These are phyloP conservation scores for Noctua janthina DNA, from an alignment of 2,888 invertebrate species.

Conservation along the genomic window DNA sequence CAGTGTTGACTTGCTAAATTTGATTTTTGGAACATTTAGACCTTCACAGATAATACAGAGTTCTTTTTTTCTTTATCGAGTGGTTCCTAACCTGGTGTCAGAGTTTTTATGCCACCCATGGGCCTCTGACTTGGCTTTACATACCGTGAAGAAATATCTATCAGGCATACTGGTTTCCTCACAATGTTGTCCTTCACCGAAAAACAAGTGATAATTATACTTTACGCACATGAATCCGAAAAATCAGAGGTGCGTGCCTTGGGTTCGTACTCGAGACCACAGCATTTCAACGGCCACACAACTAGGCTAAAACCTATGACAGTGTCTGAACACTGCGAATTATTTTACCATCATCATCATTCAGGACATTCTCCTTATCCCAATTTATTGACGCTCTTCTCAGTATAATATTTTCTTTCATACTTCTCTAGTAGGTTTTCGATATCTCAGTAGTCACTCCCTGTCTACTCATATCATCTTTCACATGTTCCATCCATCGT, in stretches of 20 bases:
- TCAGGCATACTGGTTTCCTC: no score
- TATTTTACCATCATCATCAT: not conserved
- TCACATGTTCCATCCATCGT: not conserved
- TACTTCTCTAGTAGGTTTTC: not conserved
- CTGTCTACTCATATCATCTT: not conserved
- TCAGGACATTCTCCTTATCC: not conserved
- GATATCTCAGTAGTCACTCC: not conserved
- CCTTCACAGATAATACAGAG: not conserved
- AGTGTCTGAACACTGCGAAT: not conserved
- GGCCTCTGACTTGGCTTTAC: no score
- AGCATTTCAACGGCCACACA: no score
- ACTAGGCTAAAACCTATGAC: not conserved
- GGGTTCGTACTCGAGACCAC: no score
- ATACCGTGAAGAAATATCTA: no score
- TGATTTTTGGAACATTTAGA: not conserved
- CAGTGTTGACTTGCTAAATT: slow-evolving; percentile 11
- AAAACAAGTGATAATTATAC: no score
- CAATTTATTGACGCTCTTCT: not conserved
- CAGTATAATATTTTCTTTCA: not conserved
- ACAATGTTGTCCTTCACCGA: no score
- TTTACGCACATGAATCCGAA: no score
- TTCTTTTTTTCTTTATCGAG: no score
- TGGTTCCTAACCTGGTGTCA: no score
- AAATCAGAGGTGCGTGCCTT: no score
- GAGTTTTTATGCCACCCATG: no score